These are phyloP conservation scores for Alexandromys fortis DNA, from an alignment of 2,113 vertebrate genomes.

Conservation along the genomic window DNA sequence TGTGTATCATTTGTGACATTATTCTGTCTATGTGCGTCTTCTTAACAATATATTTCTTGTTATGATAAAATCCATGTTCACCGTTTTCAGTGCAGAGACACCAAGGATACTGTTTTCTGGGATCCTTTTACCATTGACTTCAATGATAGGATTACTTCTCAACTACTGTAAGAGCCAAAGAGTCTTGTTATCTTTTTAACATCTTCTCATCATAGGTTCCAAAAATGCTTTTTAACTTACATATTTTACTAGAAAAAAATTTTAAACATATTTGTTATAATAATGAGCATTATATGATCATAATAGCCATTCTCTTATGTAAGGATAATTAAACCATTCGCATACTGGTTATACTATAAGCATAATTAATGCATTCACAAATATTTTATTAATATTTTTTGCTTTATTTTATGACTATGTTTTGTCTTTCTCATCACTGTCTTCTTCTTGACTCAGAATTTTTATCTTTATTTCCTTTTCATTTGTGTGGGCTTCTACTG, in stretches of 20 bases:
- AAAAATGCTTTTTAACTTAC: conserved; percentile 84
- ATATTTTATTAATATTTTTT: conserved; percentile 56
- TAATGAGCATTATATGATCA: background rate
- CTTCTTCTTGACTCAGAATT: conserved; percentile 84
- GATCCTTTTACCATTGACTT: conserved; percentile 92
- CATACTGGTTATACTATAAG: background rate
- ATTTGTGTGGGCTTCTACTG: background rate
- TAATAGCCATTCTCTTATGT: background rate
- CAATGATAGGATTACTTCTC: conserved; percentile 92
- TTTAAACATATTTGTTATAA: conserved; percentile 49
- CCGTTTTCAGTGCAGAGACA: conserved; percentile 89
- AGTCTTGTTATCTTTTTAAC: conserved; percentile 85
- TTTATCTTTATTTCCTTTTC: conserved; percentile 85
- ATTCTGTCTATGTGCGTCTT: background rate
- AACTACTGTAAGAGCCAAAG: conserved; percentile 93
- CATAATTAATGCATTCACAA: background rate
- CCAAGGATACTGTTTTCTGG: conserved; percentile 93
- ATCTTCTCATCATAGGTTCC: conserved; percentile 89
- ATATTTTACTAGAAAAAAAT: background rate
- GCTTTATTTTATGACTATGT: conserved; percentile 88
- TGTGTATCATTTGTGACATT: background rate
- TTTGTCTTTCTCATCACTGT: conserved; percentile 87
- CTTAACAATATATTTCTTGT: conserved; percentile 94
- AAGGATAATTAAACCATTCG: conserved; percentile 5
- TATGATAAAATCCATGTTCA: conserved; percentile 91